phyloP scores from a whole-genome alignment of 2,888 invertebrate species.

The Eilema caniola region DNA sequence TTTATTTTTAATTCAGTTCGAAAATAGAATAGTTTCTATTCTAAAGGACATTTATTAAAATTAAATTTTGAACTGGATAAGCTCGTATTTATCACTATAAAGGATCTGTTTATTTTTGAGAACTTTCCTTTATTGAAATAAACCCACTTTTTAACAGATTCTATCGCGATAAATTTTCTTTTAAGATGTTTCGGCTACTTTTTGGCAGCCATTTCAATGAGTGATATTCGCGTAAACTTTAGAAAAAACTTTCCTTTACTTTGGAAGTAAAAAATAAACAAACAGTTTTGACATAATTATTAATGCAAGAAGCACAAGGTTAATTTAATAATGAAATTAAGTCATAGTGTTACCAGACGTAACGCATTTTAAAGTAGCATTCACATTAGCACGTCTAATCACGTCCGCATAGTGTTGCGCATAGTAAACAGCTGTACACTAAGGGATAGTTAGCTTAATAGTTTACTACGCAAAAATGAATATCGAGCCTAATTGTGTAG shows the following conservation, averaged over 20 bases:
- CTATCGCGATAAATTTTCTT: too few relatives aligned
- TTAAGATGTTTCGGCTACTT: too few relatives aligned
- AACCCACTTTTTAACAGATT: too few relatives aligned
- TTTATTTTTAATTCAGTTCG: background rate
- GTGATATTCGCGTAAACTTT: too few relatives aligned
- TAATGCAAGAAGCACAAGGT: background rate
- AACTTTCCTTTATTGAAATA: too few relatives aligned
- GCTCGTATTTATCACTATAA: background rate
- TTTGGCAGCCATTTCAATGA: too few relatives aligned
- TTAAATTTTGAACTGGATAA: background rate
- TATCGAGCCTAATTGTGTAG: too few relatives aligned
- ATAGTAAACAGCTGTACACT: background rate
- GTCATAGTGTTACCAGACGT: background rate
- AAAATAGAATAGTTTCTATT: background rate
- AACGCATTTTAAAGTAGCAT: background rate
- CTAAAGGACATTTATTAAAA: background rate
- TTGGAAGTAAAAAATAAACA: background rate
- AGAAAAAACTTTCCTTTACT: too few relatives aligned
- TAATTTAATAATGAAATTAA: background rate
- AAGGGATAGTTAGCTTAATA: background rate
- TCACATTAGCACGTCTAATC: background rate
- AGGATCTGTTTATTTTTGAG: background rate
- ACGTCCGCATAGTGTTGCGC: background rate
- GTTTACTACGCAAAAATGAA: background rate
- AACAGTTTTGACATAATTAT: background rate